phyloP scores from a whole-genome alignment of 2,888 invertebrate genomes.

The Mycalesis mineus region DNA sequence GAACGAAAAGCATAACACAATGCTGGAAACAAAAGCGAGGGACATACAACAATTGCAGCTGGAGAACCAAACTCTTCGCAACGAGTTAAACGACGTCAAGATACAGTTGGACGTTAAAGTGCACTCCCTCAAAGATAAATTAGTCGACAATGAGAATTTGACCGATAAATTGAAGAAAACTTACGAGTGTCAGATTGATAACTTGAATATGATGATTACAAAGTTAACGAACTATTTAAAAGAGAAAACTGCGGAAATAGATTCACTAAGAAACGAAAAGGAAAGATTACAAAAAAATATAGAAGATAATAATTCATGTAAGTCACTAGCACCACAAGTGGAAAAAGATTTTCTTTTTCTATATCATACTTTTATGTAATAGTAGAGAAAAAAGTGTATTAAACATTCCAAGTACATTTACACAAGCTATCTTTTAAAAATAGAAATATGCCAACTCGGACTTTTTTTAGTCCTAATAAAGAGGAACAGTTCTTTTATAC shows the following conservation, averaged over 20 bases:
- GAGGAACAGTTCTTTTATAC: too few relatives aligned
- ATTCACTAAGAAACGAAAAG: conserved; percentile 45
- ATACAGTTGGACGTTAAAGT: conserved; percentile 54
- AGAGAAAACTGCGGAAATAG: conserved; percentile 52
- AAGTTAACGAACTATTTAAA: conserved; percentile 54
- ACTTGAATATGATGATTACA: conserved; percentile 53
- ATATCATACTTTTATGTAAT: too few relatives aligned
- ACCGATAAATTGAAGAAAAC: conserved; percentile 54
- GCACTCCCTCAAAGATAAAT: conserved; percentile 55
- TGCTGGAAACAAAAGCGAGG: conserved; percentile 39
- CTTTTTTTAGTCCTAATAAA: too few relatives aligned
- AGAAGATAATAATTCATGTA: conserved; percentile 47
- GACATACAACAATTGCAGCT: conserved; percentile 43
- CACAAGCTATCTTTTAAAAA: too few relatives aligned
- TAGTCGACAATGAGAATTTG: conserved; percentile 50
- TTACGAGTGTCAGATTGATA: conserved; percentile 56
- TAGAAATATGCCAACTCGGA: too few relatives aligned
- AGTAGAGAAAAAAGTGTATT: too few relatives aligned
- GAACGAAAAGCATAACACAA: conserved; percentile 35
- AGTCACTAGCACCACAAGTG: too few relatives aligned
- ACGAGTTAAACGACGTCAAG: conserved; percentile 50
- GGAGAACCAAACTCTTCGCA: conserved; percentile 47
- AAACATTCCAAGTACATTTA: too few relatives aligned
- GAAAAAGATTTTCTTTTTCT: too few relatives aligned
- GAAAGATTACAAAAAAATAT: conserved; percentile 40